Evolutionary conservation across 2,113 vertebrate genomes (phyloP).

Genomic region (Stigmatopora nigra): DNA sequence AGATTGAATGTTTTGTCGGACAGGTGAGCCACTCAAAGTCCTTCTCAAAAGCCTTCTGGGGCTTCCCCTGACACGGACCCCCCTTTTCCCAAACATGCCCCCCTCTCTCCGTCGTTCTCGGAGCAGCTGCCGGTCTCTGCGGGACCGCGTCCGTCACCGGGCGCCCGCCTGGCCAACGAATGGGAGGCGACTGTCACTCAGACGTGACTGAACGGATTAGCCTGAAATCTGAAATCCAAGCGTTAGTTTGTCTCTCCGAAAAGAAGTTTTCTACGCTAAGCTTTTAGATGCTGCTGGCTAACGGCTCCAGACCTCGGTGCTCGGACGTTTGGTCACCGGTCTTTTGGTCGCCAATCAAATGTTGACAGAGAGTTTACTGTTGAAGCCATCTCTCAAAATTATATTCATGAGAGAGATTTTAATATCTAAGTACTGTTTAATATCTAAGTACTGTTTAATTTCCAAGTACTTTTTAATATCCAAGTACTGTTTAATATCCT

Average conservation of each 20-base stretch:
- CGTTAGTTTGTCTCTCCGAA: neutral
- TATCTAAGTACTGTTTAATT: too few species aligned
- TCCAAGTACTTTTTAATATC: too few species aligned
- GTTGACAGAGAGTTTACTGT: too few species aligned
- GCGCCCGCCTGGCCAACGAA: constrained; percentile 54
- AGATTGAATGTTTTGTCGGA: constrained; percentile 92
- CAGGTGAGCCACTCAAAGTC: constrained; percentile 79
- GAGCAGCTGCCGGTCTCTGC: constrained; percentile 76
- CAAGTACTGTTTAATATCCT: too few species aligned
- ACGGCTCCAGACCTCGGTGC: too few species aligned
- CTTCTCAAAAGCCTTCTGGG: constrained; percentile 74
- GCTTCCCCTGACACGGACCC: constrained; percentile 72
- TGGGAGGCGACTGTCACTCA: constrained; percentile 5
- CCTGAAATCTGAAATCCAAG: neutral
- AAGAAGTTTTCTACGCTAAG: too few species aligned
- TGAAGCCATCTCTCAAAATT: too few species aligned
- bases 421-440: too few species aligned
- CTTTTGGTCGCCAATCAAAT: too few species aligned
- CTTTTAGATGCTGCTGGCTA: too few species aligned
- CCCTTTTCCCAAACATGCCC: neutral
- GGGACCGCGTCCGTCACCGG: constrained; percentile 83
- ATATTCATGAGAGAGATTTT: too few species aligned
- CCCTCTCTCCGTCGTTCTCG: neutral
- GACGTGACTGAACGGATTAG: neutral
- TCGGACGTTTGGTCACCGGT: too few species aligned